Conservation (phyloP, 2,888 invertebrate genomes). For the Drosophila mimica region DNA sequence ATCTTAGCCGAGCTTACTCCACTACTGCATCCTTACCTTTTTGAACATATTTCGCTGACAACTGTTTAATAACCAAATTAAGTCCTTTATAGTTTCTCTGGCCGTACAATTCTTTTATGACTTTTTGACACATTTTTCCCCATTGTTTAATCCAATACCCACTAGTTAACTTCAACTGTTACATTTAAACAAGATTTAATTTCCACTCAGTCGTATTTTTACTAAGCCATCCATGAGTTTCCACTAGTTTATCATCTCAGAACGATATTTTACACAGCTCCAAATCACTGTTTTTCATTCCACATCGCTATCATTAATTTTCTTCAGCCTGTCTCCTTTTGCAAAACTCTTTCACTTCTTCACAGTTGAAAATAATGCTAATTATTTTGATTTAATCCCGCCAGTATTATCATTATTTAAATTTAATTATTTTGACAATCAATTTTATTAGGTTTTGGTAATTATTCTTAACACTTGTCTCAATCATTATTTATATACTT, state of each 20-base stretch:
- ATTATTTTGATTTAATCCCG: neutral
- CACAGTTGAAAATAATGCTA: neutral
- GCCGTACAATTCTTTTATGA: neutral
- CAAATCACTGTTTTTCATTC: neutral
- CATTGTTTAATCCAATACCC: neutral
- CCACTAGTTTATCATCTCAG: neutral
- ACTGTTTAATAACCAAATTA: neutral
- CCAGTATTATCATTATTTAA: neutral
- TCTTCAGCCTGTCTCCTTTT: neutral
- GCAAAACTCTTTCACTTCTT: neutral
- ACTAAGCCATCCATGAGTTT: neutral
- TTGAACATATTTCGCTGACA: neutral
- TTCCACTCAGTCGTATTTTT: neutral
- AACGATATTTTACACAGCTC: neutral
- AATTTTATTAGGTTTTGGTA: slow-evolving; percentile 14
- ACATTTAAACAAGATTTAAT: neutral
- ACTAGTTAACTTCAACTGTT: neutral
- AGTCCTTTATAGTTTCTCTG: neutral
- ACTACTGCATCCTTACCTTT: neutral
- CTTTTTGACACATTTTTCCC: neutral
- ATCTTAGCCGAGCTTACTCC: neutral
- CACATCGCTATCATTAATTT: neutral
- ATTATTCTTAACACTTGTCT: slow-evolving; percentile 11
- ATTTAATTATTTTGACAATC: neutral
- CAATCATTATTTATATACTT: slow-evolving; percentile 13